Conservation (phyloP, 2,888 invertebrate genomes). For the Ferdinandea cuprea region DNA sequence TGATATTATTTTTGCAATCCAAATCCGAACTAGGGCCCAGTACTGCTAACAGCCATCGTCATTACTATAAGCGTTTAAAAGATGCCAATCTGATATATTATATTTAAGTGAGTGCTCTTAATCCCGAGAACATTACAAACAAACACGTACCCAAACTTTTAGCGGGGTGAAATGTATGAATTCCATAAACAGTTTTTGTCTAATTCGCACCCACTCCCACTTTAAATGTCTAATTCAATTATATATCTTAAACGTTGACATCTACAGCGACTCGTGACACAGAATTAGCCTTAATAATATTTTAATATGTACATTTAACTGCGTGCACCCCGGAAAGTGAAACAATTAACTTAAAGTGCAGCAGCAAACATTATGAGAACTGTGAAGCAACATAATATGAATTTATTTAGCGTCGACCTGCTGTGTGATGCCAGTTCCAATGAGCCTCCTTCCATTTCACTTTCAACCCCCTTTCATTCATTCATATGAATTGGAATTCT, state of each 20-base stretch:
- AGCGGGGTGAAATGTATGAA: no score
- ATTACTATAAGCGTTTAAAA: no score
- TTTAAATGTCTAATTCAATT: slow-evolving; percentile 60
- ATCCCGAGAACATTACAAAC: no score
- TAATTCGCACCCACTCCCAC: background rate
- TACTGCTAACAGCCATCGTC: no score
- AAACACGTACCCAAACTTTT: no score
- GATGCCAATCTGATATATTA: no score
- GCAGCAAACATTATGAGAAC: slow-evolving; percentile 1
- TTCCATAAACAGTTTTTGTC: background rate
- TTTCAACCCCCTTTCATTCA: background rate
- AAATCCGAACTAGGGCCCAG: no score
- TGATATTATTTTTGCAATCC: no score
- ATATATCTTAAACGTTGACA: slow-evolving; percentile 53
- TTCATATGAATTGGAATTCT: background rate
- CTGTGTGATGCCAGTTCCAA: no score
- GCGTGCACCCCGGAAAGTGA: slow-evolving; percentile 52
- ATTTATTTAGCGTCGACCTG: background rate
- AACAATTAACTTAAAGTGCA: slow-evolving; percentile 50
- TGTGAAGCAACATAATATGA: slow-evolving; percentile 9
- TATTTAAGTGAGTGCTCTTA: no score
- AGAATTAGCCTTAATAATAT: slow-evolving; percentile 63
- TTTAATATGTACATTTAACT: slow-evolving; percentile 60
- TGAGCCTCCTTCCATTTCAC: background rate
- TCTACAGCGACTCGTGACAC: slow-evolving; percentile 14